Conservation (phyloP, 2,888 invertebrate genomes). For the Caenorhabditis sp. region DNA sequence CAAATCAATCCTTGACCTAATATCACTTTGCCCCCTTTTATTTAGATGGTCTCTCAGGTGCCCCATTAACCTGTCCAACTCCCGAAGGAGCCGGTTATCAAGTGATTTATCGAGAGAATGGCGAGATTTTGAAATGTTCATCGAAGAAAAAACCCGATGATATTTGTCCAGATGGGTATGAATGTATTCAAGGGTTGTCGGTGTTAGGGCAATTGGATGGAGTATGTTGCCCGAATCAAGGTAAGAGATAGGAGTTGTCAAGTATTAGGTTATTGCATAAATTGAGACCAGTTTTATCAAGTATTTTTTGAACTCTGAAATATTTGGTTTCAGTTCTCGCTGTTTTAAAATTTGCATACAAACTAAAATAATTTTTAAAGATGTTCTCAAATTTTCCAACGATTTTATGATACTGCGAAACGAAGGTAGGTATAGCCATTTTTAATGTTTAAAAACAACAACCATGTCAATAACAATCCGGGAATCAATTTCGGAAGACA, state of each 20-base stretch:
- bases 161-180: constrained; percentile 51
- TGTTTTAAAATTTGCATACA: too few relatives aligned
- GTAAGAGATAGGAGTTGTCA: background rate
- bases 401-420: too few relatives aligned
- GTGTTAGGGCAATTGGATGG: constrained; percentile 53
- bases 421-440: too few relatives aligned
- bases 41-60: constrained; percentile 60
- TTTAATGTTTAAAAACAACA: too few relatives aligned
- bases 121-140: constrained; percentile 47
- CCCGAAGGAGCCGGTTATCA: constrained; percentile 66
- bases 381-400: too few relatives aligned
- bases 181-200: constrained; percentile 65
- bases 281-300: background rate
- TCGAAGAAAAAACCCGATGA: constrained; percentile 42
- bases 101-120: constrained; percentile 50
- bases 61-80: constrained; percentile 65
- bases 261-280: background rate
- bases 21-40: too few relatives aligned
- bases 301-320: too few relatives aligned
- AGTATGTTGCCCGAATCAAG: constrained; percentile 60
- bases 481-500: too few relatives aligned
- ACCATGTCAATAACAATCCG: too few relatives aligned
- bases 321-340: too few relatives aligned
- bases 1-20: background rate
- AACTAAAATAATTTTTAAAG: too few relatives aligned